phyloP scores from a whole-genome alignment of 2,797 vertebrate species.

The Ispidina lecontei region DNA sequence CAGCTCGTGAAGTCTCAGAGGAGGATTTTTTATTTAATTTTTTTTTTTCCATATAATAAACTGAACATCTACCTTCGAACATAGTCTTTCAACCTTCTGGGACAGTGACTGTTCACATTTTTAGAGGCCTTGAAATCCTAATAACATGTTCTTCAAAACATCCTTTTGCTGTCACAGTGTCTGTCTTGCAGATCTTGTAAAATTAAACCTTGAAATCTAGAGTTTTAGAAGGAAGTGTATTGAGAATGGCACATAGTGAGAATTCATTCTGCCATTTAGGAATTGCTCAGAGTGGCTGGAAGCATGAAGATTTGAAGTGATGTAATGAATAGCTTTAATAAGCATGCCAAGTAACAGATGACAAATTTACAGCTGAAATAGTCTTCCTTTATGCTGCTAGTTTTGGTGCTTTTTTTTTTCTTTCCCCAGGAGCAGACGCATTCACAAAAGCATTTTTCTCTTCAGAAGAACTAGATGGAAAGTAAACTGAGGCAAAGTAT shows the following conservation, averaged over 20 bases:
- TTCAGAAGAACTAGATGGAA: neutral
- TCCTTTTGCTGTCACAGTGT: neutral
- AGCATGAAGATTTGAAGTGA: neutral
- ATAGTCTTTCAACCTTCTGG: neutral
- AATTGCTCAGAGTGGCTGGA: neutral
- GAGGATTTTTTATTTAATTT: neutral
- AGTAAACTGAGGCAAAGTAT: neutral
- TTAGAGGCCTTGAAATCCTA: neutral
- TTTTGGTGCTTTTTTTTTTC: neutral
- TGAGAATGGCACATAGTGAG: neutral
- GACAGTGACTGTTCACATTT: neutral
- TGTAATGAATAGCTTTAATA: neutral
- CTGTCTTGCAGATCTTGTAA: neutral
- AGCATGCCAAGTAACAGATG: neutral
- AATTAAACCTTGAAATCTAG: neutral
- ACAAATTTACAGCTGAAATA: neutral
- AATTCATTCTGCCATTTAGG: neutral
- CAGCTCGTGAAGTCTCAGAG: constrained; percentile 18
- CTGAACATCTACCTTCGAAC: neutral
- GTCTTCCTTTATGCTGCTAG: neutral
- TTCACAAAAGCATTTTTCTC: neutral
- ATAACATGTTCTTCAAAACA: neutral
- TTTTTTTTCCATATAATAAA: neutral
- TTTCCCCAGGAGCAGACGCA: neutral
- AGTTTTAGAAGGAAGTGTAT: neutral